phyloP scores from a whole-genome alignment of 1,140 invertebrate species.

The Papilio dardanus region DNA sequence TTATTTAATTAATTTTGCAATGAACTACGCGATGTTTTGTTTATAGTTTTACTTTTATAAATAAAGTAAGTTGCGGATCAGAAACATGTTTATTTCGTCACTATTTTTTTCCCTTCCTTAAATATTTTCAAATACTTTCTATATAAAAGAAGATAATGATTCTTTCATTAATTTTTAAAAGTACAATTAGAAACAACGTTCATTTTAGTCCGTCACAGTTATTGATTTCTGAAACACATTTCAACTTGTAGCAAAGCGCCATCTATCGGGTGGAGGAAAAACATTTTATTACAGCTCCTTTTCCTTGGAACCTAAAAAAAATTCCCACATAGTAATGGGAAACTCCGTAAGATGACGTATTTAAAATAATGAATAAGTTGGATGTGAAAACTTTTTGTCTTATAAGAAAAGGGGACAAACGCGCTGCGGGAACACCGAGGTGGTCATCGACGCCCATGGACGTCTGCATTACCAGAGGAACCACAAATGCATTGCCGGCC shows the following conservation, averaged over 20 bases:
- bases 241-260: conserved; percentile 22
- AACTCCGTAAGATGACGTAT: background rate
- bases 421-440: too few species aligned
- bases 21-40: conserved; percentile 49
- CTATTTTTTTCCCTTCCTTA: background rate
- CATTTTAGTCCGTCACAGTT: background rate
- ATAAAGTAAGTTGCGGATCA: conserved; percentile 65
- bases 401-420: too few species aligned
- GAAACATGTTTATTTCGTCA: conserved; percentile 47
- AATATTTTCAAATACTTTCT: background rate
- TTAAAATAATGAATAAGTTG: too few species aligned
- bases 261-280: conserved; percentile 46
- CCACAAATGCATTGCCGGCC: too few species aligned
- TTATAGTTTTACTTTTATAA: conserved; percentile 74
- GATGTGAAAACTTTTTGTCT: too few species aligned
- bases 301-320: background rate
- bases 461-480: too few species aligned
- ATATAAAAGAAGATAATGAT: too few species aligned
- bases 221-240: background rate
- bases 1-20: conserved; percentile 39
- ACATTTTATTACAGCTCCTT: background rate
- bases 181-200: too few species aligned
- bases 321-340: background rate
- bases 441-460: too few species aligned
- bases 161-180: background rate